Evolutionary conservation across 2,797 vertebrate species (phyloP), one percentile per base, ranked within the genome.

Genomic region (Fistularia tabacaria): DNA sequence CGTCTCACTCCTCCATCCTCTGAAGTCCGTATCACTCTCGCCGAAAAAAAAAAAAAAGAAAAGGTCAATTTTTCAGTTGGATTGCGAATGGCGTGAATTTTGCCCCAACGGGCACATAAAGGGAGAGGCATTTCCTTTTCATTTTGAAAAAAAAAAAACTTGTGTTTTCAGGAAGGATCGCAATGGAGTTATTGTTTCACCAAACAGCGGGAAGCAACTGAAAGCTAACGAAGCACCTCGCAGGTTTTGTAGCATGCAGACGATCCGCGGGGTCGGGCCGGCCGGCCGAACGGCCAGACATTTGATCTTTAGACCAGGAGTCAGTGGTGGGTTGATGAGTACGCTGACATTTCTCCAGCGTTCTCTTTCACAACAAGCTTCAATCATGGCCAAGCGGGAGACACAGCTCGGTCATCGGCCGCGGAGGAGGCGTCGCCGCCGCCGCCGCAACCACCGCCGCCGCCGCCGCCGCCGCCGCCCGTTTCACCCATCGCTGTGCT

Each of bases 241-340:
- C 25, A 25, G 25, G 25, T 25, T 25, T 25, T 25, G 25, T 25
- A 25, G 25, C 25, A 25, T 5, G 2, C 25, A 25, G 25, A 25
- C 5, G 25, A 25, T 25, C 25, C 25, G 25, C 25, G 5, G 25
- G 43, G 48, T 57, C 53, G 46, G 48, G 76, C 61, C 74, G 78
- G 63, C 64, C 49, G 60, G 48, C 14, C 66, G 51, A 66, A 72
- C 67, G 71, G 50, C 38, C 58, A 68, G 77, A 81, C 71, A 63
- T 78, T 74, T 74, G 80, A 80, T 85, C 84, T 83, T 81, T 77
- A 71, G 74, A 67, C 68, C 64, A 57, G 57, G 62, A 65, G 69
- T 72, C 79, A 74, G 81, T 71, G 73, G 78, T 76, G 74, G 80
- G 76, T 60, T 83, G 83, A 86, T 82, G 71, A 85, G 69, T 66